Conservation (phyloP, 2,113 vertebrate species). For the Apodemus sylvaticus region DNA sequence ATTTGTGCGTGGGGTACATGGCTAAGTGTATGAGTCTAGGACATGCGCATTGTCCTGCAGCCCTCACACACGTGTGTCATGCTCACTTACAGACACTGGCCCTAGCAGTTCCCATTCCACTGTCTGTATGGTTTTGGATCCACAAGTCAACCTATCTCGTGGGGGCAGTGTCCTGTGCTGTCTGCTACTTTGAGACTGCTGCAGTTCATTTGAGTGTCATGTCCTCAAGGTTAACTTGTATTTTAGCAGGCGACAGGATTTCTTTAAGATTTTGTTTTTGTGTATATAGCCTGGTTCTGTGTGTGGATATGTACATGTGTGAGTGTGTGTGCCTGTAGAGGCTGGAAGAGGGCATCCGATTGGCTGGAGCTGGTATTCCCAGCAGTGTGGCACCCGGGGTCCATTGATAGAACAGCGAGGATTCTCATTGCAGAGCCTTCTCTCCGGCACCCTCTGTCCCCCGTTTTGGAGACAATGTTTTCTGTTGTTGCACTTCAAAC, state of each 20-base stretch:
- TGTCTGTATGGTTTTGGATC: neutral
- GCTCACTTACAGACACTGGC: fast-evolving
- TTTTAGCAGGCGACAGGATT: neutral
- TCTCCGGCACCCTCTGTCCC: neutral
- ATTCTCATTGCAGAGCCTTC: neutral
- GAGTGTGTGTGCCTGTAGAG: neutral
- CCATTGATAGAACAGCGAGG: neutral
- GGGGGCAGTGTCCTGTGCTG: neutral
- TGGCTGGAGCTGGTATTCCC: neutral
- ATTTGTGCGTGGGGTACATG: too few relatives aligned
- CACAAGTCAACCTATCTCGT: fast-evolving
- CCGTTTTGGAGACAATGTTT: neutral
- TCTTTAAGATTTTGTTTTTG: neutral
- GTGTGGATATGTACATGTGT: neutral
- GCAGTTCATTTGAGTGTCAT: neutral
- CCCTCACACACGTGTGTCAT: neutral
- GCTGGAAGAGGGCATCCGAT: neutral
- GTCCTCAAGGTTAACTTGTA: neutral
- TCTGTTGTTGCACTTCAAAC: neutral
- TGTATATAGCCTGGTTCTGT: too few relatives aligned
- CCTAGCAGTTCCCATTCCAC: fast-evolving
- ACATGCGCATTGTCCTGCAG: neutral
- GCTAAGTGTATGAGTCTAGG: neutral
- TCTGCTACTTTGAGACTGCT: neutral
- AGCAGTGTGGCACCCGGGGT: neutral